Evolutionary conservation across 2,888 invertebrate genomes (phyloP).

Genomic region (Dolichomitus sp.): DNA sequence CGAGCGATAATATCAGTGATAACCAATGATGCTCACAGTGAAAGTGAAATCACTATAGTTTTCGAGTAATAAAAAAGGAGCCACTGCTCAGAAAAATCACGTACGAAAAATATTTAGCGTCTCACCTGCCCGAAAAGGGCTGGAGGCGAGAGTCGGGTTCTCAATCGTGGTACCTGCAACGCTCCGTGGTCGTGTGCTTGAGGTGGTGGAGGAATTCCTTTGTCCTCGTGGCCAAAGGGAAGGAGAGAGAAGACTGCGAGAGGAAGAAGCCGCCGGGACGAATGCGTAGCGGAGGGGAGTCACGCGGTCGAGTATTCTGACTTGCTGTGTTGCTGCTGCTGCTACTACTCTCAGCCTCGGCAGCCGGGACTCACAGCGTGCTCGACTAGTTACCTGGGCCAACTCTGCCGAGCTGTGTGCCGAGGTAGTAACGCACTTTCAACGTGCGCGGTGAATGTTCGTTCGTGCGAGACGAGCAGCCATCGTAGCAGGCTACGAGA

Average conservation of each 20-base stretch:
- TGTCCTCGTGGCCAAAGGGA: conserved; percentile 76
- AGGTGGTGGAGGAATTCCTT: conserved; percentile 81
- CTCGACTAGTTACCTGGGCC: conserved; percentile 57
- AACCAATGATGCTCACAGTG: neutral
- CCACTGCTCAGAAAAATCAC: neutral
- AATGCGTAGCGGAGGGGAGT: conserved; percentile 57
- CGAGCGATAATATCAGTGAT: neutral
- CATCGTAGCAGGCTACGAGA: conserved; percentile 56
- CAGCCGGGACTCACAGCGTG: conserved; percentile 39
- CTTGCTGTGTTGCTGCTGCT: conserved; percentile 28
- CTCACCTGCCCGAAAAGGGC: conserved; percentile 25
- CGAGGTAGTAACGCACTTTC: conserved; percentile 55
- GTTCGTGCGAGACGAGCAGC: conserved; percentile 74
- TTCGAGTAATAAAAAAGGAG: neutral
- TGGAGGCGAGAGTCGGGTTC: neutral
- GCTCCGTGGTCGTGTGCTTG: conserved; percentile 42
- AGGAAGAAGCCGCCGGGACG: conserved; percentile 50
- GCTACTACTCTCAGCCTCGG: neutral
- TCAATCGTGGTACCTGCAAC: conserved; percentile 53
- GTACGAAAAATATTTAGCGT: neutral
- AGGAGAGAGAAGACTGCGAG: conserved; percentile 47
- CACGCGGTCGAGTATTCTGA: conserved; percentile 54
- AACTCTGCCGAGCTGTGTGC: conserved; percentile 35
- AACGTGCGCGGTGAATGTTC: conserved; percentile 77
- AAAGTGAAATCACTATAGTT: neutral